Base-by-base conservation (phyloP, 2,113 vertebrate genomes). In the Rissa tridactyla region DNA sequence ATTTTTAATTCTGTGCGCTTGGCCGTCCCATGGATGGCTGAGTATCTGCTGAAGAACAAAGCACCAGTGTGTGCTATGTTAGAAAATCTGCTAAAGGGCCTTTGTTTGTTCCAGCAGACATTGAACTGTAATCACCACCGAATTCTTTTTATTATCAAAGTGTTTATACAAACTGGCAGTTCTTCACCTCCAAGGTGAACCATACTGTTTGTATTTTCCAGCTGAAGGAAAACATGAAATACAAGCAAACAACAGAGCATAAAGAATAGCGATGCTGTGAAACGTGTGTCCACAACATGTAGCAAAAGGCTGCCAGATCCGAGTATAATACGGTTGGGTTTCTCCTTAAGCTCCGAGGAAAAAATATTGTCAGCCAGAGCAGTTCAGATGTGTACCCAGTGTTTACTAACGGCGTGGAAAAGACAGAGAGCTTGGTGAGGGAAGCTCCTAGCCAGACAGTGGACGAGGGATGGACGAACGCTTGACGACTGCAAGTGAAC, bases 101-200 rank as follows among this genome's bases (percentile, higher is more conserved):
- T 79, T 36, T 81, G 22, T 5, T 83, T 86, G 83, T 78, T 79
- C 72, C 85, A 79, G 58, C 68, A 91, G 93, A 96, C 95, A 85
- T 36, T 14, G 9, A 97, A 69, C 96, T 92, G 93, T 97, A 98
- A 97, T 98, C 97, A 88, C 73, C 82, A 98, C 96, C 93, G 91
- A 97, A 88, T 97, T 92, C 66, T 82, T 81, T 96, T 96, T 94
- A 72, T 94, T 97, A 96, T 98, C 95, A 91, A 97, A 97, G 95
- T 97, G 94, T 98, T 98, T 97, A 98, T 95, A 91, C 83, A 97
- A 95, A 97, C 96, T 97, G 97, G 97, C 96, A 97, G 96, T 91
- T 97, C 94, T 97, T 98, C 96, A 98, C 96, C 97, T 98, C 89
- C 42, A 98, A 97, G 94, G 82, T 95, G 97, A 98, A 90, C 97